Evolutionary conservation across 2,113 vertebrate genomes (phyloP), one percentile per base, ranked within the genome.

Genomic region (Pithys albifrons): DNA sequence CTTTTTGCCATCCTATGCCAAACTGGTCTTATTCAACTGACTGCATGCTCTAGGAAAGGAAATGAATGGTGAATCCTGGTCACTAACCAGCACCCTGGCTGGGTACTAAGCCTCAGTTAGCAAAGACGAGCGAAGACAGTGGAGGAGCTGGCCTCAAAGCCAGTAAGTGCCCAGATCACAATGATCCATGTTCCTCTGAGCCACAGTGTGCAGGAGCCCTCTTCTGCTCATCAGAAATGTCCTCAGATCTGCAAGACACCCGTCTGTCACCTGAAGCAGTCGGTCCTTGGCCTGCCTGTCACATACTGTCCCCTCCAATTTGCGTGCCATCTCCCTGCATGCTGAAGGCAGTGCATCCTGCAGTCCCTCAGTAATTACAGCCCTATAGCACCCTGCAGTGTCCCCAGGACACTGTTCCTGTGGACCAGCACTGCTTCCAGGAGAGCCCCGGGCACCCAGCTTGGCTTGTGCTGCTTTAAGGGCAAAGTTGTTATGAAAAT

Each of bases 291-390:
- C 10, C 93, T 92, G 72, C 41, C 89, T 91, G 89, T 92, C 86
- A 81, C 69, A 28, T 4, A 9, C 48, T 75, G 65, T 95, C 62
- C 80, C 52, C 86, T 95, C 80, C 48, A 45, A 85, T 77, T 86
- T 91, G 89, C 0, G 0, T 27, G 51, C 64, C 18, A 55, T 65
- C 48, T 77, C n/a, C 77, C 46, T 35, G 37, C 13, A 0, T 0
- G 9, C 86, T 37, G 61, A 35, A 93, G 89, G 88, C 20, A 2
- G 79, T 19, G 7, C 25, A 22, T 89, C 69, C 72, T 46, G 46
- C 10, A 3, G 51, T 93, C 37, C 39, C 33, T 31, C 86, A 39
- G 33, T 77, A 67, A 86, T 59, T 33, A 17, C 51, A 89, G 59
- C 85, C 86, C 73, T 51, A 4, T 33, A 43, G 85, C 82, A 39